Base-by-base conservation (phyloP, 2,797 vertebrate species). In the Aplochiton taeniatus region DNA sequence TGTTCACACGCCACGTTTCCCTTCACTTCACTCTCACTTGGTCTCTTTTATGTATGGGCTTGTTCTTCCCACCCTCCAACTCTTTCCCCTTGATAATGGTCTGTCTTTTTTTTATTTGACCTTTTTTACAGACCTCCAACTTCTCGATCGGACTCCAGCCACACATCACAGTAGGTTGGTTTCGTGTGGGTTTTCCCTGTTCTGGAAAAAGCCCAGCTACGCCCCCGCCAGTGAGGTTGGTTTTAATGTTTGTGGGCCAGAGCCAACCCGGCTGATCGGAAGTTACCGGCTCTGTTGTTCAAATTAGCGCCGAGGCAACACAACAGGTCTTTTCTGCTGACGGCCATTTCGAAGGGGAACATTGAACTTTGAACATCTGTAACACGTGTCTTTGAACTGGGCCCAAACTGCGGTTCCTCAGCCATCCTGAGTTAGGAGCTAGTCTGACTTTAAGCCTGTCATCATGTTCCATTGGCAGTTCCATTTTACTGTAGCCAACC, bases 261-360 rank as follows among this genome's bases (percentile, higher is more conserved):
- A 66, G 67, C 71, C 60, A 69, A 72, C 65, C 82, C 76, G 51
- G 58, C 63, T 79, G 87, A 61, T 80, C 72, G 77, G 82, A 89
- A 87, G 87, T 87, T 72, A 89, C 81, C 73, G 67, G 75, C 81
- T 73, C 82, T 91, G 91, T 93, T 91, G 87, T 93, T 93, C 88
- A 86, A 90, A 93, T 93, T 93, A 93, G 81, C 70, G 79, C 77
- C 77, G 85, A 85, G 72, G 86, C 88, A 89, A 88, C 64, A 62
- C 83, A 87, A 85, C 78, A 79, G 66, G 70, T 70, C 66, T 84
- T 83, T 85, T 31, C 76, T 67, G 80, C 76, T 83, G 83, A 82
- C 76, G 63, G 68, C 75, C 58, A 31, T 13, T 17, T 31, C 31
- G 6, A 31, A 2, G 31, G 9, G 17, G 46, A 68, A 68, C 45